Conservation (phyloP, 2,113 vertebrate species). For the Gadus macrocephalus region DNA sequence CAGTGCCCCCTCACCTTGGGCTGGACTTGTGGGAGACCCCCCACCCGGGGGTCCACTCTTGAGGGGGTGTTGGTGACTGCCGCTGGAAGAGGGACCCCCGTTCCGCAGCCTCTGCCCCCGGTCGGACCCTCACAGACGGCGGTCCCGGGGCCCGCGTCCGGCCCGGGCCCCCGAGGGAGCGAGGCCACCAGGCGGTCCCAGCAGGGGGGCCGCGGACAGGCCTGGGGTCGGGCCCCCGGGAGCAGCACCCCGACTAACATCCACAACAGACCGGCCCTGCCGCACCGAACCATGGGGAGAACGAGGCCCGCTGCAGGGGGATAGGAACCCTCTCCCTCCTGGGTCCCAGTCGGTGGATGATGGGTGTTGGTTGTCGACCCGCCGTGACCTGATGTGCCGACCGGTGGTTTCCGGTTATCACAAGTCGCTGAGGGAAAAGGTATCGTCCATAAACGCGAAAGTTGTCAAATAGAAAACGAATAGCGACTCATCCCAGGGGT, state of each 20-base stretch:
- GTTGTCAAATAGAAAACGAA: not conserved
- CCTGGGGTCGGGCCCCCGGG: constrained; percentile 45
- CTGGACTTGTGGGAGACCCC: constrained; percentile 37
- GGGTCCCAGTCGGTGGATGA: not conserved
- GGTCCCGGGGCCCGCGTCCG: constrained; percentile 31
- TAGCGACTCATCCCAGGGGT: not conserved
- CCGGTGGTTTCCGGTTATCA: not conserved
- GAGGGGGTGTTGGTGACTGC: constrained; percentile 35
- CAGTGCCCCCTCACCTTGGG: constrained; percentile 49
- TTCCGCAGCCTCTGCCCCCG: constrained; percentile 46
- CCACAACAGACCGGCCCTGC: constrained; percentile 40
- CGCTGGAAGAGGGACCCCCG: constrained; percentile 27
- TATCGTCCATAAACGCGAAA: not conserved
- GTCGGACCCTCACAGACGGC: constrained; percentile 54
- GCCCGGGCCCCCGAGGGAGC: constrained; percentile 40
- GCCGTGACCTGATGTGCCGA: not conserved
- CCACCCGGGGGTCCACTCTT: constrained; percentile 40
- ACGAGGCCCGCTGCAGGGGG: not conserved
- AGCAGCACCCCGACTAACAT: constrained; percentile 54
- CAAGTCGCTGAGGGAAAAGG: not conserved
- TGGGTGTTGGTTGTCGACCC: constrained; percentile 14
- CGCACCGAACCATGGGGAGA: constrained; percentile 39
- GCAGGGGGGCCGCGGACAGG: constrained; percentile 60
- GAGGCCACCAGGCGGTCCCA: constrained; percentile 69
- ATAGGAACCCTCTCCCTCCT: too few relatives aligned